Conservation (phyloP, 2,113 vertebrate species). For the Oryzias curvinotus region DNA sequence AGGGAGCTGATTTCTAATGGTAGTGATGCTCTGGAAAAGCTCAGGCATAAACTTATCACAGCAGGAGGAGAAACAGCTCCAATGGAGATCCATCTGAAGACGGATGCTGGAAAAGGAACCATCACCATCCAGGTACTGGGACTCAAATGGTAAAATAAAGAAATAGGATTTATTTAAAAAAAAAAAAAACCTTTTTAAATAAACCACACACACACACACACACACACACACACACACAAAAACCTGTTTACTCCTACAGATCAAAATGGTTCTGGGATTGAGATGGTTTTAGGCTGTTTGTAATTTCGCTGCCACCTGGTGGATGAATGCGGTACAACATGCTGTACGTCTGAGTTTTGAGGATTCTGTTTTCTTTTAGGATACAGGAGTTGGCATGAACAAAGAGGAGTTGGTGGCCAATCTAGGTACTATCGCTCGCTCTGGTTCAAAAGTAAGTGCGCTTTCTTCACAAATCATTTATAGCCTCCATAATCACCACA, state of each 20-base stretch:
- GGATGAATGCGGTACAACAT: slow-evolving; percentile 29
- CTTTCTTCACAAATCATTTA: neutral
- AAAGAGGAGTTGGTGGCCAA: slow-evolving; percentile 90
- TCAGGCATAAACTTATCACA: slow-evolving; percentile 84
- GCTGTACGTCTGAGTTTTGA: neutral
- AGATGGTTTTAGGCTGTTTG: neutral
- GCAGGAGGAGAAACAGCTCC: slow-evolving; percentile 79
- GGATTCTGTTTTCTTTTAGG: slow-evolving; percentile 69
- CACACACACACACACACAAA: no score
- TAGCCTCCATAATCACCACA: neutral
- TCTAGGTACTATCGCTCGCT: slow-evolving; percentile 92
- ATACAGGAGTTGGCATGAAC: slow-evolving; percentile 95
- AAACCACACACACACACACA: no score
- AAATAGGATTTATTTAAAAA: neutral
- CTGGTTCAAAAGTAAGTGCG: slow-evolving; percentile 89
- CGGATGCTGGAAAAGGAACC: slow-evolving; percentile 82
- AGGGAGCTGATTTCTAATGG: slow-evolving; percentile 95
- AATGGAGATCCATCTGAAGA: slow-evolving; percentile 95
- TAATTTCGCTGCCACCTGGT: slow-evolving; percentile 43
- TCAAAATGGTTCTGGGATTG: no score
- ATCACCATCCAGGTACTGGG: slow-evolving; percentile 90
- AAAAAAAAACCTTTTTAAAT: neutral
- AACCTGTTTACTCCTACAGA: no score
- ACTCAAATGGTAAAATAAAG: neutral
- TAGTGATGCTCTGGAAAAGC: slow-evolving; percentile 93